Conservation (phyloP, 2,113 vertebrate species). For the Tetraodon nigroviridis region DNA sequence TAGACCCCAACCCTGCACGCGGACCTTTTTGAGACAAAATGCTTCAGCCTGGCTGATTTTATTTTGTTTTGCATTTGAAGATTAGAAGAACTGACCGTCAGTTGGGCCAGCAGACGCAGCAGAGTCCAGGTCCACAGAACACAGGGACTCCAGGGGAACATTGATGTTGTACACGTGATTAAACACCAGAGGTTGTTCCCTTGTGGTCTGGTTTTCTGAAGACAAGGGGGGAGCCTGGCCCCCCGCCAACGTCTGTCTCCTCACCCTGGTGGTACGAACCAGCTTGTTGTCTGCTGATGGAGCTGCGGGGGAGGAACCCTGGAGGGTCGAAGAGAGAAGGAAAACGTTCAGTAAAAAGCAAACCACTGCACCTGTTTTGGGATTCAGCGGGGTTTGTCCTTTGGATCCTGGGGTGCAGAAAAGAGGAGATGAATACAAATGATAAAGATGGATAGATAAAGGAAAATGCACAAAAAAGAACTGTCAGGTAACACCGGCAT, state of each 20-base stretch:
- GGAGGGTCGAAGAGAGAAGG: constrained; percentile 15
- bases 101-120: constrained; percentile 36
- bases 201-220: constrained; percentile 75
- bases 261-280: constrained; percentile 70
- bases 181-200: constrained; percentile 86
- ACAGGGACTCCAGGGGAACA: constrained; percentile 86
- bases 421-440: constrained; percentile 17
- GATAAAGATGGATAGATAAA: constrained; percentile 3
- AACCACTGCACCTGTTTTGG: constrained; percentile 5
- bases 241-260: constrained; percentile 66
- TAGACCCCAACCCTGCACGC: constrained; percentile 55
- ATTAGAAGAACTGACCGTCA: constrained; percentile 47
- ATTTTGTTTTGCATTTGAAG: neutral
- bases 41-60: neutral
- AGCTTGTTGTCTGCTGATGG: constrained; percentile 61
- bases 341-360: constrained; percentile 6
- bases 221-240: constrained; percentile 35
- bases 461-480: constrained; percentile 10
- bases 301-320: constrained; percentile 52
- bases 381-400: constrained; percentile 15
- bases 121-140: constrained; percentile 82
- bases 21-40: constrained; percentile 31
- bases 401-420: constrained; percentile 25
- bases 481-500: constrained; percentile 9
- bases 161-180: constrained; percentile 97